Evolutionary conservation across 2,888 invertebrate species (phyloP), one percentile per base, ranked within the genome.

Genomic region (Noctua janthe): DNA sequence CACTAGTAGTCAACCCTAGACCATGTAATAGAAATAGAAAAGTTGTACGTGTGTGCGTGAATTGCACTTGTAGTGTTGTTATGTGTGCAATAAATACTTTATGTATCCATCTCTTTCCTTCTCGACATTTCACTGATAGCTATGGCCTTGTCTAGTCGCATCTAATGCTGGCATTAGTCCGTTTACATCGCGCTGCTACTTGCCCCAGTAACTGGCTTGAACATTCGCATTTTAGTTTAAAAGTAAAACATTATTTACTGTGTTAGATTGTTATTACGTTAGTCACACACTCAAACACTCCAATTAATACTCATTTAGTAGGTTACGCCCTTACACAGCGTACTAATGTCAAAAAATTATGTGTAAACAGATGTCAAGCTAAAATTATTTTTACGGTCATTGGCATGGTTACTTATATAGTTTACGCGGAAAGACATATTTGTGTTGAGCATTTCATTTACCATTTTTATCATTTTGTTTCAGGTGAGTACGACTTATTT

Each of bases 91-190:
- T 96, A 96, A 96, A 96, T 96, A 96, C 95, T 94, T 94, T 94
- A 91, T 96, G 93, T 95, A 94, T 94, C 97, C 95, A 93, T 97
- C 97, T 97, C 97, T 96, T 96, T 97, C 96, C 94, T 94, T 94
- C 97, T 95, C 96, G 95, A 96, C 97, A 97, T 97, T 97, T 97
- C 96, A 96, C 96, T 96, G 97, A 97, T 97, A 97, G 96, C 95
- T 96, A 93, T 95, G 96, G 97, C 97, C 97, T 97, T 96, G 97
- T 97, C 97, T 97, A 97, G 96, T 97, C 96, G 96, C 97, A 97
- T 97, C 97, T 97, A 97, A 97, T 96, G 95, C 96, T 96, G 95
- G 96, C 95, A 91, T 95, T 96, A 96, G 97, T 94, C 91, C 90
- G 95, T 97, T 97, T 93, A 94, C 91, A 94, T 88, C 83, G 83